Evolutionary conservation across 2,797 vertebrate genomes (phyloP), one percentile per base, ranked within the genome.

Genomic region (Cheracebus regulus): DNA sequence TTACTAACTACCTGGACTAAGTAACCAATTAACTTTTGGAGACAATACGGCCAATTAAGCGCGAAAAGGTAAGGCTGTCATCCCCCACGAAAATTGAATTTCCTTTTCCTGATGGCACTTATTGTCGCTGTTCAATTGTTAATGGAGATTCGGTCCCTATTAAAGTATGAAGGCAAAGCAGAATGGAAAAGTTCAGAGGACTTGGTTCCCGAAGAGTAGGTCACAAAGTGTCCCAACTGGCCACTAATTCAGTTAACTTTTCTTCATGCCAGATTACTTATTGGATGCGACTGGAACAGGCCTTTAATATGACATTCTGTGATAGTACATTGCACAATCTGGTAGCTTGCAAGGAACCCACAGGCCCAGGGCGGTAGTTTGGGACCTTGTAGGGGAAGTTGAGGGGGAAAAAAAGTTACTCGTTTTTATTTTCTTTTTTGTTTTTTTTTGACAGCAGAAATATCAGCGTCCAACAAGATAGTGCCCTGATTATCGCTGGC

Each of bases 1-100:
- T 99, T 99, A 99, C 99, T 99, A 99, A 99, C 99, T 99, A 99
- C 99, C 99, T 99, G 99, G 99, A 99, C 99, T 99, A 99, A 99
- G 99, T 99, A 99, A 99, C 99, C 99, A 99, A 99, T 99, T 99
- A 99, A 99, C 99, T 99, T 99, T 99, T 99, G 99, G 99, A 99
- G 99, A 99, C 99, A 99, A 99, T 99, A 99, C 99, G 99, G 99
- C 99, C 99, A 99, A 99, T 99, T 99, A 99, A 99, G 99, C 99
- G 99, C 99, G 99, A 99, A 99, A 99, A 99, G 99, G 99, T 99
- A 99, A 99, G 99, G 99, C 99, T 99, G 99, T 99, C 99, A 98
- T 99, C 99, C 99, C 99, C 99, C 99, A 99, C 98, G 98, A 99
- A 99, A 99, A 99, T 99, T 99, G 99, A 99, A 99, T 99, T 99